phyloP scores from a whole-genome alignment of 1,140 invertebrate species.

The Capitella teleta region DNA sequence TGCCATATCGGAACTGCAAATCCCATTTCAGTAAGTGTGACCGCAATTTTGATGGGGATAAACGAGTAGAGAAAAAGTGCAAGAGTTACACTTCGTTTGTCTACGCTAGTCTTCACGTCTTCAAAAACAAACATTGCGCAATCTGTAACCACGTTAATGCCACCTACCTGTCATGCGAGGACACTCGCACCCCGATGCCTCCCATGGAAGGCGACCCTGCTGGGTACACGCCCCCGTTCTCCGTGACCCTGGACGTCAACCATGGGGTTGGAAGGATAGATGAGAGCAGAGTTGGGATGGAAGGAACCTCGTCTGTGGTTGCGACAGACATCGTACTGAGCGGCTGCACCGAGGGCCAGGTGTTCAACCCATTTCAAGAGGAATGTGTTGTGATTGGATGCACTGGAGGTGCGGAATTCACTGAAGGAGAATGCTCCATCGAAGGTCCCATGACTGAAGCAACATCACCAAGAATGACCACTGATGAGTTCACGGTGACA shows the following conservation, averaged over 20 bases:
- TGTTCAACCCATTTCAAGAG: slow-evolving; percentile 19
- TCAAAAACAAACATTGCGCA: slow-evolving; percentile 8
- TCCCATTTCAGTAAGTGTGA: slow-evolving; percentile 1
- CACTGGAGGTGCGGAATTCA: slow-evolving; percentile 6
- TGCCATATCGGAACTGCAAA: slow-evolving; percentile 3
- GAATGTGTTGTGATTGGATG: slow-evolving; percentile 17
- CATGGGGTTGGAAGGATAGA: neutral
- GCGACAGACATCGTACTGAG: slow-evolving; percentile 1
- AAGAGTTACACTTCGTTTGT: neutral
- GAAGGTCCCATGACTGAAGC: neutral
- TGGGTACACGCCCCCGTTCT: slow-evolving; percentile 12
- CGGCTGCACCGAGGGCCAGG: slow-evolving; percentile 11
- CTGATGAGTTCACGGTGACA: neutral
- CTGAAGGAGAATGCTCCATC: neutral
- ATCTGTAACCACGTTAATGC: slow-evolving; percentile 7
- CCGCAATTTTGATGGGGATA: neutral
- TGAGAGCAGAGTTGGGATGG: neutral
- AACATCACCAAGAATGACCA: neutral
- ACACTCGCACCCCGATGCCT: neutral
- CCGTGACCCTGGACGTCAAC: slow-evolving; percentile 19
- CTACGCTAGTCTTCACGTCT: slow-evolving; percentile 2
- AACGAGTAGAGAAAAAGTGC: neutral
- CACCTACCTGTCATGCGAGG: slow-evolving; percentile 4
- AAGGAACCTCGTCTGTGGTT: neutral
- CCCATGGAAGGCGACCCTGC: neutral